Evolutionary conservation across 2,888 invertebrate species (phyloP).

Genomic region (Xanthorhoe spadicearia): DNA sequence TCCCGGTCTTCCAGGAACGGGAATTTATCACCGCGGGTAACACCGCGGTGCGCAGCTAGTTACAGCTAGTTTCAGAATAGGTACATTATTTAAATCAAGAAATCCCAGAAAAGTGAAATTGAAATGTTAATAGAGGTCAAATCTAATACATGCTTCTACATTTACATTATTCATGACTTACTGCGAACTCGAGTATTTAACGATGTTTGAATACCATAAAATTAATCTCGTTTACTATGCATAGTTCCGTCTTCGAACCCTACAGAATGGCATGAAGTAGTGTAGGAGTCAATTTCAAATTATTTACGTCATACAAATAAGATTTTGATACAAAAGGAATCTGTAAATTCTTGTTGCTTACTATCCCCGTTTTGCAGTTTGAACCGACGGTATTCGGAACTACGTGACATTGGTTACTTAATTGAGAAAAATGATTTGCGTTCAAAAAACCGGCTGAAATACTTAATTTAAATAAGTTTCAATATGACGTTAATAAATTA

Average conservation of each 20-base stretch:
- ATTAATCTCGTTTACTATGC: conserved; percentile 45
- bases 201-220: conserved; percentile 40
- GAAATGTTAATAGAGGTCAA: conserved; percentile 19
- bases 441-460: too few species aligned
- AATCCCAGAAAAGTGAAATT: background rate
- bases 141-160: conserved; percentile 19
- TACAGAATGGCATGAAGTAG: conserved; percentile 36
- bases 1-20: too few species aligned
- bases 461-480: background rate
- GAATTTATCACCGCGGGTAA: too few species aligned
- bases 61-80: too few species aligned
- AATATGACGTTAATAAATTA: conserved; percentile 1
- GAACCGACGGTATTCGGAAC: too few species aligned
- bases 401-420: too few species aligned
- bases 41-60: too few species aligned
- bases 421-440: too few species aligned
- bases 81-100: background rate
- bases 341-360: too few species aligned
- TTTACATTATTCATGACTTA: conserved; percentile 32
- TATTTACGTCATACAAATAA: conserved; percentile 1
- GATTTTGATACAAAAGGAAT: too few species aligned
- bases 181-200: conserved; percentile 36
- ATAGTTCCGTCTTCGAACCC: conserved; percentile 41
- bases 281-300: conserved; percentile 27
- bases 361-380: too few species aligned